Evolutionary conservation across 2,888 invertebrate species (phyloP), one percentile per base, ranked within the genome.

Genomic region (Agrochola lychnidis): DNA sequence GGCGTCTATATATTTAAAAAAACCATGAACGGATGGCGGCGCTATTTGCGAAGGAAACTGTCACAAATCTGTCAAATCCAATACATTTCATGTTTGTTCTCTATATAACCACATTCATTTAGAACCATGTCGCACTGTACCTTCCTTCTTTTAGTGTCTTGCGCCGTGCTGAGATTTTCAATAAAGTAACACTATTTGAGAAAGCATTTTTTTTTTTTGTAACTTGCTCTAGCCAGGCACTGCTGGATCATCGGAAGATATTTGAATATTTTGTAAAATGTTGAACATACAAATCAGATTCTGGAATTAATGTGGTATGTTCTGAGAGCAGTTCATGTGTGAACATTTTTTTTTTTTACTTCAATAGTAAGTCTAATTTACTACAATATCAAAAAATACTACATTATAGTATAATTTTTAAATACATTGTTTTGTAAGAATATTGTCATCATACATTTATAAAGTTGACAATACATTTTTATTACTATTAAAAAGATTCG

Each of bases 371-470:
- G 10, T 9, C 30, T 78, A 70, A 63, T 19, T 57, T 57, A 42
- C 48, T 45, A 61, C 30, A 42, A 22, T 42, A 67, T 53, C 10
- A 78, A 78, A 71, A 57, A 63, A 79, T 79, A 80, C 64, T 73
- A 80, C n/a, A 45, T 4, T 79, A 61, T n/a, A 48, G 7, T 76
- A 66, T 22, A 45, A 40, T 56, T 79, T 79, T 70, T 16, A 51
- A 51, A 63, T 68, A 79, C 42, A 70, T 70, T 63, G 19, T 75
- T 66, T 61, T 80, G 66, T 59, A 80, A 64, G 68, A 40, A 69
- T 79, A 81, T 79, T 69, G 82, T 76, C 69, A 51, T 40, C 45
- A 74, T 57, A 81, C n/a, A 59, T 64, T 57, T 81, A 56, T 45
- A 45, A 25, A 68, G 56, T 45, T 73, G 78, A 78, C 78, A 78